Evolutionary conservation across 2,888 invertebrate species (phyloP).

Genomic region (Cybosia mesomella): DNA sequence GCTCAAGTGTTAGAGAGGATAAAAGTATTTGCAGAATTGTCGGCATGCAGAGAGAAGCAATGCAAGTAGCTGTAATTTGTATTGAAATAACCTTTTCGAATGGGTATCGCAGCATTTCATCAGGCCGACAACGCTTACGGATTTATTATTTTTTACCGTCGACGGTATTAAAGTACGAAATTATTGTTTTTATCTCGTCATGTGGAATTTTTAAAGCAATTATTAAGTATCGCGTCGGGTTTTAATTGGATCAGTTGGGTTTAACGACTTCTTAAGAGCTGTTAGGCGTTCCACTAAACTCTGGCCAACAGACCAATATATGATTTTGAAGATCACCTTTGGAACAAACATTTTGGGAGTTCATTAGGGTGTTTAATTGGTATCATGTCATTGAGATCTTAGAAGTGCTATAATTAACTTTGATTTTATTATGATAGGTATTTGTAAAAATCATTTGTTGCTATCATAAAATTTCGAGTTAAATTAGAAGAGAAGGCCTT

Average conservation of each 20-base stretch:
- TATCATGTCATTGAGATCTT: constrained; percentile 7
- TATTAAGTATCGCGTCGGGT: constrained; percentile 80
- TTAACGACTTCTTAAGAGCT: constrained; percentile 77
- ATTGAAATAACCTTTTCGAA: constrained; percentile 85
- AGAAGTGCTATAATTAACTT: constrained; percentile 5
- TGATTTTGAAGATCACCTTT: constrained; percentile 43
- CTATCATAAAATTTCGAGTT: background rate
- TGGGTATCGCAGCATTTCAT: constrained; percentile 84
- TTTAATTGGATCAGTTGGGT: constrained; percentile 84
- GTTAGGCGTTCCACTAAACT: constrained; percentile 68
- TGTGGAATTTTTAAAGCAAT: constrained; percentile 84
- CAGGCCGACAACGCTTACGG: constrained; percentile 70
- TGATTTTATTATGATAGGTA: constrained; percentile 12
- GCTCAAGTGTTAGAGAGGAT: constrained; percentile 70
- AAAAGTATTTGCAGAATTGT: constrained; percentile 85
- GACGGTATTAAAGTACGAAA: constrained; percentile 81
- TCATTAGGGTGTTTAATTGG: constrained; percentile 14
- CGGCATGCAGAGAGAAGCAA: constrained; percentile 80
- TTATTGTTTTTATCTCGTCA: constrained; percentile 86
- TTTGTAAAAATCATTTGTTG: constrained; percentile 6
- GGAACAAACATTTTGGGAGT: constrained; percentile 38
- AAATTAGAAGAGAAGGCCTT: background rate
- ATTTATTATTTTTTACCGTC: constrained; percentile 85
- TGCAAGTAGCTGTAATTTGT: constrained; percentile 86
- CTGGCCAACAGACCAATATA: constrained; percentile 32